phyloP scores from a whole-genome alignment of 1,140 invertebrate genomes.

The Nasonia longicornis region DNA sequence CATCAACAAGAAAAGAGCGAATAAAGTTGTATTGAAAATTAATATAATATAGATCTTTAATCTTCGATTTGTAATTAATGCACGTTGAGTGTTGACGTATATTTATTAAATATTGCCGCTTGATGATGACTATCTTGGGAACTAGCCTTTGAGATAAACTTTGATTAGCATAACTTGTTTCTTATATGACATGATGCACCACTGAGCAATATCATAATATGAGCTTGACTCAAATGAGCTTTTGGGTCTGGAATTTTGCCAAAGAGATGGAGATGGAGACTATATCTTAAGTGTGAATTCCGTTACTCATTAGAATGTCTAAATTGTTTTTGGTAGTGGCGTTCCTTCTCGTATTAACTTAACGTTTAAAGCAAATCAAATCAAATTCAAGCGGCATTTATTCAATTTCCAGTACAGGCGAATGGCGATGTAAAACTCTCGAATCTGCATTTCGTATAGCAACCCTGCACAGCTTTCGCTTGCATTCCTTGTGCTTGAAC shows the following conservation, averaged over 20 bases:
- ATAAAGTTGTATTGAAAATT: too few species aligned
- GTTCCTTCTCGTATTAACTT: not conserved
- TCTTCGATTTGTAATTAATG: too few species aligned
- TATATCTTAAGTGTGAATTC: not conserved
- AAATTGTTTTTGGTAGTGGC: not conserved
- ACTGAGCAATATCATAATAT: not conserved
- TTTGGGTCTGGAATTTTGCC: slow-evolving; percentile 11
- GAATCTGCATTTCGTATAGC: too few species aligned
- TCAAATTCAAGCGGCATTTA: too few species aligned
- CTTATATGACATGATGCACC: slow-evolving; percentile 3
- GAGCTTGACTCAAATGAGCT: slow-evolving; percentile 13
- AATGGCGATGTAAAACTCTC: too few species aligned
- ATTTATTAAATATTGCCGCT: not conserved
- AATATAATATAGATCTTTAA: too few species aligned
- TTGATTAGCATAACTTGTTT: slow-evolving; percentile 14
- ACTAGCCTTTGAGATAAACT: not conserved
- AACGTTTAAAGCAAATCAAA: not conserved
- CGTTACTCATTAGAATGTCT: not conserved
- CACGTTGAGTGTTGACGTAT: not conserved
- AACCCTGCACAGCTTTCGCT: not conserved
- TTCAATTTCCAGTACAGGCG: too few species aligned
- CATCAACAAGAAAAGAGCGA: too few species aligned
- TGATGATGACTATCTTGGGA: not conserved
- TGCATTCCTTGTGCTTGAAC: not conserved
- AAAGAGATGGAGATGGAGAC: not conserved